Evolutionary conservation across 2,113 vertebrate genomes (phyloP), one percentile per base, ranked within the genome.

Genomic region (Chaetura pelagica): DNA sequence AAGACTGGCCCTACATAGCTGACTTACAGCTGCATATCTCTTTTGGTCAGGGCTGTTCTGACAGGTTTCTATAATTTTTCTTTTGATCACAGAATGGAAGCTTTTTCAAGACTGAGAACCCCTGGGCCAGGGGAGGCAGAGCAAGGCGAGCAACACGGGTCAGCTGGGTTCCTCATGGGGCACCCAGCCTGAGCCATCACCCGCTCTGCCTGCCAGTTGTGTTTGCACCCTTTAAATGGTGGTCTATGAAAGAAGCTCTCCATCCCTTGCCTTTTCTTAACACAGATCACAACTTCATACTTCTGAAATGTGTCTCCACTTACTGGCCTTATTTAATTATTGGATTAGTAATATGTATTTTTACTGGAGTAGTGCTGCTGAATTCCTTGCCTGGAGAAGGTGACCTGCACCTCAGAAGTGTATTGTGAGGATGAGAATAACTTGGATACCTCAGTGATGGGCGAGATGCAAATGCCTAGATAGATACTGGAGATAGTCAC

Each of bases 381-480:
- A 30, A 42, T 40, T 64, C 35, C 49, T 42, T 54, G 58, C 15
- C 62, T 66, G 34, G 4, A 62, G 71, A 19, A 76, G 82, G 85
- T 68, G 61, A 64, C 14, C 3, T 61, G 49, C 35, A 58, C 27
- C 42, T 75, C 78, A 26, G 54, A 84, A 76, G 52, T 67, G 32
- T 26, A 4, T 61, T 34, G 72, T 38, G 64, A 52, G 79, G 32
- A 42, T 26, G 64, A 78, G 95, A 81, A 91, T 95, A 68, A 94
- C 80, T 94, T 5, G 69, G 93, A 96, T 96, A 90, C 82, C 64
- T 95, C 55, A 30, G 83, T 80, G 93, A 88, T 96, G 93, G 93
- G 91, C 2, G 0, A 85, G 63, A 84, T 89, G 81, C 91, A 93
- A 93, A 94, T 94, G 66, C 58, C 74, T 76, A 69, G 79, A 8